Percentiles rank a stretch among this genome's conserved stretches.
These are phyloP conservation scores for Anabas testudineus DNA, from an alignment of 2,797 vertebrate genomes.

Conservation along the genomic window DNA sequence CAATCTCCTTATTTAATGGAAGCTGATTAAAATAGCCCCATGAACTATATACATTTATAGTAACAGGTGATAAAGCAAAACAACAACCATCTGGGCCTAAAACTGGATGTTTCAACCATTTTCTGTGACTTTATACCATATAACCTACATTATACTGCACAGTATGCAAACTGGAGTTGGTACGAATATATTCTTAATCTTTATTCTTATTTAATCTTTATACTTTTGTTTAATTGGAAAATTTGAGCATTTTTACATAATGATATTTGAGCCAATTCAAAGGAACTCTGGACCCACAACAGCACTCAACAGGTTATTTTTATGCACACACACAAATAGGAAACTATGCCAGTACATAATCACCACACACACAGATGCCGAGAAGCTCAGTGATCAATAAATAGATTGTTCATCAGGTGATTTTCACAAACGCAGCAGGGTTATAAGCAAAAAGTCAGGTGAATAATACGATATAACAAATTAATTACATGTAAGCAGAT, in stretches of 20 bases:
- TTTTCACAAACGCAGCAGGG: neutral
- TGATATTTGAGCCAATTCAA: constrained; percentile 22
- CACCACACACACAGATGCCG: neutral
- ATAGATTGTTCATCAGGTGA: neutral
- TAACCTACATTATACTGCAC: neutral
- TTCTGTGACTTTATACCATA: too few relatives aligned
- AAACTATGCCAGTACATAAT: neutral
- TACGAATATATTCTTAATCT: neutral
- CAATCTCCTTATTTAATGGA: too few relatives aligned
- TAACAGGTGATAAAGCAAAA: too few relatives aligned
- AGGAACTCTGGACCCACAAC: constrained; percentile 64
- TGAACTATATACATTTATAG: too few relatives aligned
- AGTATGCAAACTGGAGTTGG: neutral
- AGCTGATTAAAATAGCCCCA: too few relatives aligned
- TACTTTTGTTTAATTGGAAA: neutral
- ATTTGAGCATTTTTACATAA: constrained; percentile 50
- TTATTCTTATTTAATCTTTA: neutral
- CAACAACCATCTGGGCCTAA: too few relatives aligned
- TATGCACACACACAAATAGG: neutral
- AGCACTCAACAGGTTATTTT: constrained; percentile 20
- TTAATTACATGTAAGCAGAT: neutral
- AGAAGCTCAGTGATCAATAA: constrained; percentile 1
- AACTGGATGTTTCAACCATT: too few relatives aligned
- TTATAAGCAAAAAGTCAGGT: neutral
- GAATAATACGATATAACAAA: neutral